Evolutionary conservation across 2,888 invertebrate species (phyloP).

Genomic region (Phengaris alcon): DNA sequence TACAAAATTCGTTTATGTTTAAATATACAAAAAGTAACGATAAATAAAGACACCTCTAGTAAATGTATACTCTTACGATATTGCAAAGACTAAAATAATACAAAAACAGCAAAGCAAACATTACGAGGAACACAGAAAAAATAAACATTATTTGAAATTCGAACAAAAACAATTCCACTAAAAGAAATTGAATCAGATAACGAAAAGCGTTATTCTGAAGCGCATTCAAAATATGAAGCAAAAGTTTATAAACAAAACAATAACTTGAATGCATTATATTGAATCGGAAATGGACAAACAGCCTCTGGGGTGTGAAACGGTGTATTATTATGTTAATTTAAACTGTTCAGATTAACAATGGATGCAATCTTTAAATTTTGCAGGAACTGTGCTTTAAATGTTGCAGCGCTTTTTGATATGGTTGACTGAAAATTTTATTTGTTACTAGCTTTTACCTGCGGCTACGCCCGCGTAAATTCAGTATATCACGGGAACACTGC

Average conservation of each 20-base stretch:
- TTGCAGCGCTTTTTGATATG: neutral
- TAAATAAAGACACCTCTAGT: no score
- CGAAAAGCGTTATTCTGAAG: neutral
- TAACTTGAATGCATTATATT: conserved; percentile 24
- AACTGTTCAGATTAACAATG: conserved; percentile 25
- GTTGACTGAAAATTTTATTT: neutral
- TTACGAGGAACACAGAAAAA: neutral
- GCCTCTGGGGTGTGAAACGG: conserved; percentile 20
- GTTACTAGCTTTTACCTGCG: neutral
- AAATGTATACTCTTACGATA: no score
- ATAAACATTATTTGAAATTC: neutral
- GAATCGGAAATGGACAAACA: conserved; percentile 10
- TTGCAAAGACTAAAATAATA: no score
- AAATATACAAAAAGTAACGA: no score
- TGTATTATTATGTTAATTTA: conserved; percentile 27
- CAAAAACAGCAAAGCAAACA: no score
- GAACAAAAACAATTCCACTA: neutral
- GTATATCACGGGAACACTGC: no score
- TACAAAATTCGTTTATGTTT: no score
- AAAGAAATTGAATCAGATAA: conserved; percentile 19
- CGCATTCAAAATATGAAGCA: conserved; percentile 20
- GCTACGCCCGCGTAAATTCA: no score
- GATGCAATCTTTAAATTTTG: conserved; percentile 14
- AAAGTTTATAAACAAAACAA: conserved; percentile 28
- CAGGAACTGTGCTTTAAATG: neutral